Conservation (phyloP, 1,140 invertebrate species). For the Rhopalosiphum maidis region DNA sequence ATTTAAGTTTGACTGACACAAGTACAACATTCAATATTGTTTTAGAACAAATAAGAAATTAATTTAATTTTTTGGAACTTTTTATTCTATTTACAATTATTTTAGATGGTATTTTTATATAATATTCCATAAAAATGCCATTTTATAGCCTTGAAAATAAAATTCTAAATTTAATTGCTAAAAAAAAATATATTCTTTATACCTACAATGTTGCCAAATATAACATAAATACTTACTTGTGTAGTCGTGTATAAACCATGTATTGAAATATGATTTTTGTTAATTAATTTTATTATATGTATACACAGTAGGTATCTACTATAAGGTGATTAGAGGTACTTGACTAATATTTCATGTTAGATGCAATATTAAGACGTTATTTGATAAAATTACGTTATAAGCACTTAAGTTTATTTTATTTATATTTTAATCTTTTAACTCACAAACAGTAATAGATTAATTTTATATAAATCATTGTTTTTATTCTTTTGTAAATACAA, state of each 20-base stretch:
- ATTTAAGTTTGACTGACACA: neutral
- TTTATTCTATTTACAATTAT: neutral
- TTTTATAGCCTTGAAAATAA: neutral
- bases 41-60: neutral
- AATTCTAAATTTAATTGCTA: neutral
- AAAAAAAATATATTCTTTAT: neutral
- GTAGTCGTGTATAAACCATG: neutral
- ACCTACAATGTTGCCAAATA: neutral
- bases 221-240: neutral
- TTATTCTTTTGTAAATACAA: conserved; percentile 36
- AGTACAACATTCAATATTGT: conserved; percentile 6
- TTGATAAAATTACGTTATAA: neutral
- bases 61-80: neutral
- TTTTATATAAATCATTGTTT: conserved; percentile 17
- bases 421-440: conserved; percentile 7
- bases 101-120: neutral
- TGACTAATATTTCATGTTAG: neutral
- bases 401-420: conserved; percentile 15
- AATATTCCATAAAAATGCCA: neutral
- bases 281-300: neutral
- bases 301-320: neutral
- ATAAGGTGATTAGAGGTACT: neutral
- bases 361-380: neutral
- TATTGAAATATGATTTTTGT: neutral
- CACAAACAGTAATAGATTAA: conserved; percentile 20